Evolutionary conservation across 2,113 vertebrate species (phyloP), one percentile per base, ranked within the genome.

Genomic region (Leiothrix lutea): DNA sequence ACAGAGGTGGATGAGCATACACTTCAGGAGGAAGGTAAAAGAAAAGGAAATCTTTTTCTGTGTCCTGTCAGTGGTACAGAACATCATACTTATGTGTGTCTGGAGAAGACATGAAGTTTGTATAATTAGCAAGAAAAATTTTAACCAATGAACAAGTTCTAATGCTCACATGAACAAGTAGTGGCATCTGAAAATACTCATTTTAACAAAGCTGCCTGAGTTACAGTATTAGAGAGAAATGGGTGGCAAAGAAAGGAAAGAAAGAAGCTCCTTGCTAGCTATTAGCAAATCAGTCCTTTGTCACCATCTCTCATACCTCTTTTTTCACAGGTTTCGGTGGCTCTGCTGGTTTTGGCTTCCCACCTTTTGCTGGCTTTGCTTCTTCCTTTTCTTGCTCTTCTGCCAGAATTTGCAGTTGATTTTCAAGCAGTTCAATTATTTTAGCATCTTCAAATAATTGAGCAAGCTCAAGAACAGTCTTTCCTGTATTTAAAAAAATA

Each of bases 401-500:
- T 28, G 97, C 97, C 91, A 98, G 92, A 45, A 92, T 97, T 69
- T 98, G 97, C 94, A 98, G 67, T 86, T 98, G 98, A 48, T 98
- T 97, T 96, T 98, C 95, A 31, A 99, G 95, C 92, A 99, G 81
- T 44, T 98, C 95, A 83, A 99, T 98, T 80, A 99, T 96, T 90
- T 95, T 94, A 29, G 96, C 88, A 88, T 99, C 98, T 86, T 97
- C 98, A 91, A 98, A 99, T 5, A 95, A 97, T 75, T 89, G 93
- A 64, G 99, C 99, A 66, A 99, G 75, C 57, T 99, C 98, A 61
- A 99, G 98, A 86, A 97, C 98, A 87, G 74, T 98, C 74, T 98
- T 98, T 58, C 98, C 99, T 99, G 82, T 47, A 60, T 84, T 92
- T 54, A 80, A 92, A 88, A 44, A 71, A 60, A 69, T 1, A 71